Conservation (phyloP, 1,140 invertebrate species). For the Idris sp. region DNA sequence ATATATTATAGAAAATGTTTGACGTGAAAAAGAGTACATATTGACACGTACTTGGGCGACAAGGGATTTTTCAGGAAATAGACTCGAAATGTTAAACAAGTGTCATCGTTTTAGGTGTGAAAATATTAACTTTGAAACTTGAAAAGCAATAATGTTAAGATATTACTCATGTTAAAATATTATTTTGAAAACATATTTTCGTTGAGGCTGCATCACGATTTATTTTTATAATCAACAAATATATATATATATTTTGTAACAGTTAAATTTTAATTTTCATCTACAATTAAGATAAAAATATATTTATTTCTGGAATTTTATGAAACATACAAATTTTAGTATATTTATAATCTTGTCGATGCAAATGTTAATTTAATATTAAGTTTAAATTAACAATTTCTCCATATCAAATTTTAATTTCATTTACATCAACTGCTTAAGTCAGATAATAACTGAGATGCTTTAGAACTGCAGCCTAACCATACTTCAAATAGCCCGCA, state of each 20-base stretch:
- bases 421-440: constrained; percentile 5
- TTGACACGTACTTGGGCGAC: constrained; percentile 10
- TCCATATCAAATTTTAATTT: no score
- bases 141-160: constrained; percentile 21
- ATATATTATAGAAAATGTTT: constrained; percentile 15
- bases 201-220: constrained; percentile 2
- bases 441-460: constrained; percentile 27
- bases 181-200: constrained; percentile 24
- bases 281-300: no score
- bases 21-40: constrained; percentile 22
- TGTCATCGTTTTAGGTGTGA: constrained; percentile 29
- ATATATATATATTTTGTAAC: no score
- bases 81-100: constrained; percentile 23
- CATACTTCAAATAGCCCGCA: constrained; percentile 33
- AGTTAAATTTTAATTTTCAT: no score
- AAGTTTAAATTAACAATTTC: no score
- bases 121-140: constrained; percentile 32
- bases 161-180: constrained; percentile 24
- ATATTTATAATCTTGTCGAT: no score
- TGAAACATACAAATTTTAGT: no score
- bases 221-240: no score
- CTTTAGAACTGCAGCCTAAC: constrained; percentile 17
- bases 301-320: no score
- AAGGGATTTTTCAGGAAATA: constrained; percentile 24
- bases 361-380: no score